Base-by-base conservation (phyloP, 2,888 invertebrate species). In the Lobophora halterata region DNA sequence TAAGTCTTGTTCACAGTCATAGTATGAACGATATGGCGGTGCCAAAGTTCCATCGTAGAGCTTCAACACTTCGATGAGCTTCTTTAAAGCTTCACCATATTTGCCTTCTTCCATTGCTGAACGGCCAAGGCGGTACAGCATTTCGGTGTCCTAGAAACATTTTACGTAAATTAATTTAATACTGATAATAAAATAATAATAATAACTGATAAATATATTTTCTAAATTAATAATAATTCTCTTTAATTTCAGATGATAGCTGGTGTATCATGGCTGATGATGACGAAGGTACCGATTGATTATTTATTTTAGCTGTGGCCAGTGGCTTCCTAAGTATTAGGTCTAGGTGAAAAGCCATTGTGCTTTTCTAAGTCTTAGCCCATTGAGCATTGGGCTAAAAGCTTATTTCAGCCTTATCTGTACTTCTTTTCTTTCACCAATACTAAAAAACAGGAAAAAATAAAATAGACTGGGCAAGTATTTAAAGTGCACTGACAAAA, bases 1-100 rank as follows among this genome's bases (percentile, higher is more conserved):
- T 6, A 93, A 78, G 30, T 91, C 90, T 69, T 95, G 93, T 42
- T 93, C 93, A 62, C 93, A 93, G 28, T 93, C 83, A 58, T 93
- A 92, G 68, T 92, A 94, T 50, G 94, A 95, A 43, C 88, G 89
- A 55, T 93, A 93, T 0, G 95, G 95, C 3, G 93, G 91, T 1
- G 89, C 89, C 23, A 95, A 72, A 1, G 91, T 91, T 23, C 90
- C 88, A 41, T 93, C 91, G 61, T 94, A 90, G 5, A 93, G 80
- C 47, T 90, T 90, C 21, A 94, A 71, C 8, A 93, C 89, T 62
- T 92, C 89, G 19, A 91, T 76, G 44, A 91, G 92, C 53, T 91
- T 90, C 54, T 89, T 88, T 19, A 93, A 77, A 1, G 94, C 93
- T 53, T 90, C 89, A 8, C 89, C 80, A 40, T 90, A 89, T 16